Evolutionary conservation across 2,888 invertebrate genomes (phyloP).

Genomic region (Oligia latruncula): DNA sequence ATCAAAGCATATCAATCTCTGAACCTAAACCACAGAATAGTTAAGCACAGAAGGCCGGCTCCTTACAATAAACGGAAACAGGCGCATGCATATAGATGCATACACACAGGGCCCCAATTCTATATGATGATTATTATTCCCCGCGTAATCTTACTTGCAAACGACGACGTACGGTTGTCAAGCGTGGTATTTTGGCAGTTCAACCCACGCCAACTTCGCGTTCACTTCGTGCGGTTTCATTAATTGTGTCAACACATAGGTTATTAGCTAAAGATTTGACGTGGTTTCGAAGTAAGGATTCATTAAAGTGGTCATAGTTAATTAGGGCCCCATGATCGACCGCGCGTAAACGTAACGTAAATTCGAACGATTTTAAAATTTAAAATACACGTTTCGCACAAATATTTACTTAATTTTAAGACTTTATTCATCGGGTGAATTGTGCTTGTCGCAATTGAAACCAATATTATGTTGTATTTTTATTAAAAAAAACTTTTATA

Average conservation of each 20-base stretch:
- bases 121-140: no score
- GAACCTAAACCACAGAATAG: constrained; percentile 1
- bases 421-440: background rate
- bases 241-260: no score
- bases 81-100: background rate
- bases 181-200: no score
- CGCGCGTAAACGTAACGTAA: background rate
- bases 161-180: no score
- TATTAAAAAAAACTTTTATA: no score
- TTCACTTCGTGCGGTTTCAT: no score
- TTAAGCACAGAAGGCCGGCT: background rate
- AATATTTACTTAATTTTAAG: background rate
- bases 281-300: no score
- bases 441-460: background rate
- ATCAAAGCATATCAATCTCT: constrained; percentile 48
- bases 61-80: background rate
- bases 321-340: background rate
- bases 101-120: background rate
- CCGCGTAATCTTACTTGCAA: no score
- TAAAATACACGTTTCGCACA: background rate
- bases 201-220: no score
- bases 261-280: no score
- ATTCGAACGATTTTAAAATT: background rate
- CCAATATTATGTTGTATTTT: background rate
- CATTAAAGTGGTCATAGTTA: no score